Base-by-base conservation (phyloP, 2,888 invertebrate genomes). In the Salticus scenicus region DNA sequence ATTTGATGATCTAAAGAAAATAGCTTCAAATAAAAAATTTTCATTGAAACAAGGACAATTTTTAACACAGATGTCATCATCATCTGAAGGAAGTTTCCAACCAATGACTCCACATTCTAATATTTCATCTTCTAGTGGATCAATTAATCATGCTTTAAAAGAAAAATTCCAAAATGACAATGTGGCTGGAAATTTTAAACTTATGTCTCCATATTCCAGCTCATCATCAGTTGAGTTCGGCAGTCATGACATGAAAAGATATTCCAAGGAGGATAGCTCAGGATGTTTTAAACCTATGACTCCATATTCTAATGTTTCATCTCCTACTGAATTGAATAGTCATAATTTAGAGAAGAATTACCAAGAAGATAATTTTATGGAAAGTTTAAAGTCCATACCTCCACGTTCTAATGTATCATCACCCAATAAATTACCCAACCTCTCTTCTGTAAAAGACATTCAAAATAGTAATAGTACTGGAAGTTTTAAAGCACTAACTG, bases 251-350 rank as follows among this genome's bases (percentile, higher is more conserved):
- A 28, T 31, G 31, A 28, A 17, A 67, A 12, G 14, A n/a, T n/a
- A n/a, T n/a, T n/a, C n/a, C n/a, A n/a, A n/a, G n/a, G n/a, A n/a
- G n/a, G n/a, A n/a, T n/a, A n/a, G n/a, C n/a, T 20, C 8, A 28
- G 37, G 31, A 20, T 5, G 28, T 10, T 80, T 79, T 31, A 28
- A 72, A 27, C 37, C 37, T 37, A 24, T 79, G 66, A 51, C 72
- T 17, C 72, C 66, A 17, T 66, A 33, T 24, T 67, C 79, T n/a
- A 8, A 79, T 33, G 10, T 42, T 5, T 72, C 79, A 10, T 37
- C 67, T 17, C 67, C 47, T 14, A 7, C 28, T 47, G 28, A 37
- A 37, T 37, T 5, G 12, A 2, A 10, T 17, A 17, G n/a, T 17
- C 2, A 17, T n/a, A 17, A 17, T n/a, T n/a, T n/a, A n/a, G n/a